These are phyloP conservation scores for Bujurquina vittata DNA, from an alignment of 2,113 vertebrate genomes.

Conservation along the genomic window DNA sequence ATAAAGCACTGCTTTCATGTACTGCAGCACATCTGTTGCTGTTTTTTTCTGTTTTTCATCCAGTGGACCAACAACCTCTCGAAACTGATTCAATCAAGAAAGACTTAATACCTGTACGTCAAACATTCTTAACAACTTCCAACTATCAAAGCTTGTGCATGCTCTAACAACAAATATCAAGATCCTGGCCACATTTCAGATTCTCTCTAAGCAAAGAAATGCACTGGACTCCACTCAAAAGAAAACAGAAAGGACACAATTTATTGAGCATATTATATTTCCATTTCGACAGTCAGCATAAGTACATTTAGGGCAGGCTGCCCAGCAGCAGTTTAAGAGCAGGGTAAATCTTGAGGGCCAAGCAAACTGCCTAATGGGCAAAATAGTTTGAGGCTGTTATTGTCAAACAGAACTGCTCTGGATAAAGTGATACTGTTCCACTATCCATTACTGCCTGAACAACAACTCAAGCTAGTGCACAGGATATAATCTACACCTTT, in stretches of 20 bases:
- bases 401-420: not conserved
- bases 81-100: not conserved
- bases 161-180: not conserved
- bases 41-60: not conserved
- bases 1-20: not conserved
- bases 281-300: not conserved
- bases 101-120: not conserved
- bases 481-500: not conserved
- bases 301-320: constrained; percentile 4
- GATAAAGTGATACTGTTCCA: not conserved
- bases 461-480: not conserved
- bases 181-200: not conserved
- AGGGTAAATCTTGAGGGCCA: not conserved
- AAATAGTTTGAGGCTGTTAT: constrained; percentile 12
- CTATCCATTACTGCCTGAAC: not conserved
- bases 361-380: not conserved
- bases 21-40: not conserved
- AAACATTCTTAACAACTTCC: not conserved
- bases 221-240: not conserved
- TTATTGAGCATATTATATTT: not conserved
- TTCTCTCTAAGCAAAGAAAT: not conserved
- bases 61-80: not conserved
- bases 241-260: not conserved
- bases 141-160: not conserved
- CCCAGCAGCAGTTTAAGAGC: not conserved